Conservation (phyloP, 1,140 invertebrate genomes). For the Dendrolimus kikuchii region DNA sequence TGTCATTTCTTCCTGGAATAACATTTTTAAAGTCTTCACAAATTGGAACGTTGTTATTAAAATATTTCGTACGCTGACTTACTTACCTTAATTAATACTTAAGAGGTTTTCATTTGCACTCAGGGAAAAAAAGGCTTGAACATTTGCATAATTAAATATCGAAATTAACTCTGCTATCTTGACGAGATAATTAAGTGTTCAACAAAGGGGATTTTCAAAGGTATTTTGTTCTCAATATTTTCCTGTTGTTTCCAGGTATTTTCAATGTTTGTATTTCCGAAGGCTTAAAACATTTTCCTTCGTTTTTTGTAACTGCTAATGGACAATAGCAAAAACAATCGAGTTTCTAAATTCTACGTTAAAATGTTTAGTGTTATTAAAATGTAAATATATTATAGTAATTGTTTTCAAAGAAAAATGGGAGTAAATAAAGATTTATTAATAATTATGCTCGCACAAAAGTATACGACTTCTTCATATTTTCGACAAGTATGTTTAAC, state of each 20-base stretch:
- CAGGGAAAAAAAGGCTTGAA: slow-evolving; percentile 27
- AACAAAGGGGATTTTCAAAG: slow-evolving; percentile 21
- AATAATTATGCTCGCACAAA: too few relatives aligned
- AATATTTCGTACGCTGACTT: slow-evolving; percentile 11
- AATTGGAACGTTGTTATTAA: neutral
- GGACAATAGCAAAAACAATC: slow-evolving; percentile 30
- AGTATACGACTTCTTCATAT: too few relatives aligned
- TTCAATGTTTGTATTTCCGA: slow-evolving; percentile 34
- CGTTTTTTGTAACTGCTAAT: slow-evolving; percentile 32
- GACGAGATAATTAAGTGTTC: slow-evolving; percentile 41
- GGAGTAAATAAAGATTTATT: too few relatives aligned
- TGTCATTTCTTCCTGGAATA: too few relatives aligned
- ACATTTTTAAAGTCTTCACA: too few relatives aligned
- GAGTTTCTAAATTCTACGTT: slow-evolving; percentile 23
- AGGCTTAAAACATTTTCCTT: slow-evolving; percentile 29
- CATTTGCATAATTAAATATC: slow-evolving; percentile 59
- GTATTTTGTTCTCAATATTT: slow-evolving; percentile 19
- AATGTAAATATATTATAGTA: slow-evolving; percentile 8
- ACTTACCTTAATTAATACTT: slow-evolving; percentile 26
- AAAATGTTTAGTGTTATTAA: slow-evolving; percentile 22
- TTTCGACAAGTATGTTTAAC: too few relatives aligned
- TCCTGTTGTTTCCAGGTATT: slow-evolving; percentile 17
- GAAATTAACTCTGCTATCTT: slow-evolving; percentile 34
- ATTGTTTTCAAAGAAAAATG: too few relatives aligned
- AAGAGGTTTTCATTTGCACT: slow-evolving; percentile 16